These are phyloP conservation scores for Catocala fraxini DNA, from an alignment of 2,888 invertebrate species.

Conservation along the genomic window DNA sequence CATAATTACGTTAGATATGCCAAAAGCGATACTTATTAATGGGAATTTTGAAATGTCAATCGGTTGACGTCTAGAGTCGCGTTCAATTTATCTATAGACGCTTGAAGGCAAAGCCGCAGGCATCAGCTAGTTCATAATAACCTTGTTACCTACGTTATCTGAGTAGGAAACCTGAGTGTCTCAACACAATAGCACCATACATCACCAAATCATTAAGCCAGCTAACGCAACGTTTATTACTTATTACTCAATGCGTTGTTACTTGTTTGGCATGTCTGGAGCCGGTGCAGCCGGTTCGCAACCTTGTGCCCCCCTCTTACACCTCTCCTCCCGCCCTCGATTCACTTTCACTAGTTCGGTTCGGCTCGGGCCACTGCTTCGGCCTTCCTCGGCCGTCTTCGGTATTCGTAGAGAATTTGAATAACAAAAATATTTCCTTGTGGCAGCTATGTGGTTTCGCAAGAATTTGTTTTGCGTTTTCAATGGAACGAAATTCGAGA, in stretches of 20 bases:
- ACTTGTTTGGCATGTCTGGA: conserved; percentile 79
- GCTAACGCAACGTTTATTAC: conserved; percentile 79
- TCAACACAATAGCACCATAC: conserved; percentile 70
- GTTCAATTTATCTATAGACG: neutral
- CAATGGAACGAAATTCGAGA: conserved; percentile 33
- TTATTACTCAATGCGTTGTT: conserved; percentile 82
- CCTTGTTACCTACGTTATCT: conserved; percentile 50
- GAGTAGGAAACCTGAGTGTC: conserved; percentile 52
- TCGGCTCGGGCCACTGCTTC: conserved; percentile 60
- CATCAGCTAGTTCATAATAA: conserved; percentile 27
- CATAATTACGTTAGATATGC: too few species aligned
- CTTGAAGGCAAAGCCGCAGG: neutral
- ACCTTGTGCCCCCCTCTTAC: conserved; percentile 72
- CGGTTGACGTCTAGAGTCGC: too few species aligned
- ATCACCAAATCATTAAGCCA: conserved; percentile 71
- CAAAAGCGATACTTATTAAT: too few species aligned
- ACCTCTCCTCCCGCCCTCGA: conserved; percentile 56
- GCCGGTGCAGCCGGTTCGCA: conserved; percentile 78
- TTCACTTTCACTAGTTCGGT: conserved; percentile 78
- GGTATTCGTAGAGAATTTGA: conserved; percentile 53
- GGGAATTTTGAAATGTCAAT: too few species aligned
- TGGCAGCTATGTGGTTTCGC: conserved; percentile 44
- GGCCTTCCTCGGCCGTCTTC: conserved; percentile 67
- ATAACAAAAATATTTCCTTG: conserved; percentile 52
- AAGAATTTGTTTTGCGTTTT: conserved; percentile 47